These are phyloP conservation scores for Drosophila watanabei DNA, from an alignment of 1,140 invertebrate genomes.

Conservation along the genomic window DNA sequence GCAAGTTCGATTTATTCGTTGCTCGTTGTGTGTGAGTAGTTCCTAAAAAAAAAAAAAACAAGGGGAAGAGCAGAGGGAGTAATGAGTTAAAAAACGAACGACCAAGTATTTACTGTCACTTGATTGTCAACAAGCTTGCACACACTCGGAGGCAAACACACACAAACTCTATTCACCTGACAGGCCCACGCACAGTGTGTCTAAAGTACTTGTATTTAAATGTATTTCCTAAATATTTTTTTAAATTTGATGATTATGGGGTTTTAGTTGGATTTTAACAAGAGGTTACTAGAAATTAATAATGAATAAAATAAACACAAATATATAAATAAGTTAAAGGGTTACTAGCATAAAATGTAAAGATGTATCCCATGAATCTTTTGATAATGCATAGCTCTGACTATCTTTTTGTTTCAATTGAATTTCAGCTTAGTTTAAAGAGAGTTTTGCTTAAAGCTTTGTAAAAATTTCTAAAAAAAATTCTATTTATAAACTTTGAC, in stretches of 20 bases:
- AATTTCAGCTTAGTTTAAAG: background rate
- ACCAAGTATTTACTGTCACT: slow-evolving; percentile 76
- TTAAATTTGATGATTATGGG: background rate
- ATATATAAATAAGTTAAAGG: background rate
- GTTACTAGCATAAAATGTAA: too few relatives aligned
- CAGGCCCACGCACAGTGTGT: slow-evolving; percentile 17
- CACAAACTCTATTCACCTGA: background rate
- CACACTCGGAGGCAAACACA: slow-evolving; percentile 9
- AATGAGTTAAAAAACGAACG: slow-evolving; percentile 21
- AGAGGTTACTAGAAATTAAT: background rate
- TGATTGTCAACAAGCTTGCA: slow-evolving; percentile 68
- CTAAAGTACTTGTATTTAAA: background rate
- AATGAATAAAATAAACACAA: background rate
- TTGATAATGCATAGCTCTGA: too few relatives aligned
- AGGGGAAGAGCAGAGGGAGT: too few relatives aligned
- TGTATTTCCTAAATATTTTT: background rate
- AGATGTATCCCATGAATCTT: too few relatives aligned
- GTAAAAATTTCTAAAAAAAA: too few relatives aligned
- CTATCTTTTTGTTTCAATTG: too few relatives aligned
- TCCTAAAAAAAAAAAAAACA: slow-evolving; percentile 45
- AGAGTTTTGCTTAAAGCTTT: background rate
- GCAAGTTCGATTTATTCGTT: slow-evolving; percentile 76
- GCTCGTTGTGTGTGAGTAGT: slow-evolving; percentile 50
- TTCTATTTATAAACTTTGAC: background rate
- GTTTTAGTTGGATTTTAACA: background rate